Conservation (phyloP, 2,797 vertebrate genomes). For the Sternotherus odoratus region DNA sequence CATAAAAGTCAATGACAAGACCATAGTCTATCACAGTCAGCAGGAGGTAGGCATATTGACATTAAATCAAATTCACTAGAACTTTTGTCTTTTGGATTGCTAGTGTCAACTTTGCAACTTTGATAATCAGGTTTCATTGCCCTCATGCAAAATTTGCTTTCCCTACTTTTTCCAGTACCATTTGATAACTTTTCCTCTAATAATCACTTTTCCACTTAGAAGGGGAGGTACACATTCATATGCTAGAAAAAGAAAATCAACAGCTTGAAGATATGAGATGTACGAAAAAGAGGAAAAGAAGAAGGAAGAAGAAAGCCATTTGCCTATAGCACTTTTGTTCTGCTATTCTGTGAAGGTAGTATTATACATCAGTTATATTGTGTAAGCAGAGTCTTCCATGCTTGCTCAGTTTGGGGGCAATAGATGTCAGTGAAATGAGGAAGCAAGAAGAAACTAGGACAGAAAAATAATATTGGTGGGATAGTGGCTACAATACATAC, state of each 20-base stretch:
- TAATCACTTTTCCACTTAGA: neutral
- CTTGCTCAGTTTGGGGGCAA: neutral
- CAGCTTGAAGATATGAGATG: neutral
- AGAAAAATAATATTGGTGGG: neutral
- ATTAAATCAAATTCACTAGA: conserved; percentile 44
- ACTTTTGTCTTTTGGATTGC: conserved; percentile 12
- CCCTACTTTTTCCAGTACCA: conserved; percentile 37
- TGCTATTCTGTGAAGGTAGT: neutral
- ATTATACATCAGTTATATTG: neutral
- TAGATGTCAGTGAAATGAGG: neutral
- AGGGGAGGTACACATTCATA: neutral
- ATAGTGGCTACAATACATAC: too few species aligned
- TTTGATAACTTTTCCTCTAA: neutral
- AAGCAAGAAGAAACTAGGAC: neutral
- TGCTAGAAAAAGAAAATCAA: neutral
- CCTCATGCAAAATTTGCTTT: conserved; percentile 54
- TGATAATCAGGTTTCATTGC: conserved; percentile 52
- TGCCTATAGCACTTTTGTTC: neutral
- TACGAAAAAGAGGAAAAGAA: neutral
- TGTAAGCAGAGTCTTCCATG: neutral
- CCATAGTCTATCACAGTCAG: conserved; percentile 22
- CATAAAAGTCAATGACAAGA: conserved; percentile 42
- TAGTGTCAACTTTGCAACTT: conserved; percentile 41
- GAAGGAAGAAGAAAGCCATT: neutral
- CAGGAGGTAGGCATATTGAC: neutral